Base-by-base conservation (phyloP, 2,888 invertebrate species). In the Hypsopygia costalis region DNA sequence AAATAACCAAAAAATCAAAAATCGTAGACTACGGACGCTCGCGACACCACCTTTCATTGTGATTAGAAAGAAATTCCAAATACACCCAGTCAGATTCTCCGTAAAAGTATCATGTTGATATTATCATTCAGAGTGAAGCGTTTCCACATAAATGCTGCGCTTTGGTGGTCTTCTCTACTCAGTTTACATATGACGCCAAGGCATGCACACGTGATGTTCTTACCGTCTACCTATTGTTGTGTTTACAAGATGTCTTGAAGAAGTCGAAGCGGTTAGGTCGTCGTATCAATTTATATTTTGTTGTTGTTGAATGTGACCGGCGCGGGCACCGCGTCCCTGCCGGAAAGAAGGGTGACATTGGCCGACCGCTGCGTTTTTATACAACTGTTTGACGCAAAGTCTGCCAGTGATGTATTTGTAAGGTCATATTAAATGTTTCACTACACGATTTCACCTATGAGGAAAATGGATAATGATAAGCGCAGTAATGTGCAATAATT, bases 261-360 rank as follows among this genome's bases (percentile, higher is more conserved):
- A 65, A 69, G 67, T 66, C 67, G 58, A 53, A 54, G 51, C 68
- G 69, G 72, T 67, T 71, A 71, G 71, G 70, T 71, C 67, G 68
- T 47, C 55, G 62, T 66, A 71, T 70, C 76, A 73, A 69, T 68
- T 70, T 65, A 58, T 58, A 64, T 73, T 72, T 73, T 71, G 70
- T 67, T 62, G 54, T 41, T 63, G 65, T 56, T 72, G 72, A 78
- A 76, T 74, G 76, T 79, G 79, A 78, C 77, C 72, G 50, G 43
- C 47, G 61, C 59, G 67, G 64, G 55, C 69, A 63, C 54, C 57
- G 60, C 63, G 81, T 72, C 79, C 77, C 68, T 71, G 69, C 70
- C 74, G 77, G 78, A 77, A 50, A 80, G 75, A 72, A 69, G 70
- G 81, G 80, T 83, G 82, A 85, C 85, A 76, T 85, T 83, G 78